Evolutionary conservation across 2,888 invertebrate genomes (phyloP), one percentile per base, ranked within the genome.

Genomic region (Ametastegia equiseti): DNA sequence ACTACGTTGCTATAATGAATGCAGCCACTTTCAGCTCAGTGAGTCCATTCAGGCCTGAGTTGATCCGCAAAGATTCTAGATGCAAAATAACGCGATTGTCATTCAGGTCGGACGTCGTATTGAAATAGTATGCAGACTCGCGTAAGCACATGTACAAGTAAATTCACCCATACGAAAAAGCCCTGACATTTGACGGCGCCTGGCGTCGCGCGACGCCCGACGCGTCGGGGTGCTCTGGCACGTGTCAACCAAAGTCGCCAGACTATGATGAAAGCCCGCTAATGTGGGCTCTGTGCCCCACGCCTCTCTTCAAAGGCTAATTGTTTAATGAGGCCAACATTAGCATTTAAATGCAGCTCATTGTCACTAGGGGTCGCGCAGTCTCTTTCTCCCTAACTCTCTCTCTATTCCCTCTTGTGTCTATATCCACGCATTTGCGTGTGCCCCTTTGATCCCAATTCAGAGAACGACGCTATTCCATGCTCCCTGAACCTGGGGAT

Each of bases 291-390:
- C 80, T 78, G 78, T 80, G 71, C 47, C 79, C 81, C 79, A 54
- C 83, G 84, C 85, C 81, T 84, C 85, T 85, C 86, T 86, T 86
- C 86, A 88, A 87, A 90, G 89, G 88, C 87, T 90, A 90, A 90
- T 90, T 89, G 88, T 89, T 90, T 90, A 90, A 90, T 89, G 90
- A 90, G 88, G 84, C 86, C 83, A 80, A 86, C 86, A 90, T 90
- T 90, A 89, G 89, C 90, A 89, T 90, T 90, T 88, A 88, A 90
- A 89, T 89, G 86, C 88, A 65, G 23, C 81, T 81, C 78, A 87
- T 84, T 86, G 86, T 84, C 86, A 84, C 84, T 82, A 82, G 82
- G 83, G 82, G 81, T 81, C 75, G 80, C 36, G 7, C 54, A 30
- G 65, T 80, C 83, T 83, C 82, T 83, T 82, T 82, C 69, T 82